phyloP scores from a whole-genome alignment of 2,888 invertebrate species.

The Tiphia femorata region DNA sequence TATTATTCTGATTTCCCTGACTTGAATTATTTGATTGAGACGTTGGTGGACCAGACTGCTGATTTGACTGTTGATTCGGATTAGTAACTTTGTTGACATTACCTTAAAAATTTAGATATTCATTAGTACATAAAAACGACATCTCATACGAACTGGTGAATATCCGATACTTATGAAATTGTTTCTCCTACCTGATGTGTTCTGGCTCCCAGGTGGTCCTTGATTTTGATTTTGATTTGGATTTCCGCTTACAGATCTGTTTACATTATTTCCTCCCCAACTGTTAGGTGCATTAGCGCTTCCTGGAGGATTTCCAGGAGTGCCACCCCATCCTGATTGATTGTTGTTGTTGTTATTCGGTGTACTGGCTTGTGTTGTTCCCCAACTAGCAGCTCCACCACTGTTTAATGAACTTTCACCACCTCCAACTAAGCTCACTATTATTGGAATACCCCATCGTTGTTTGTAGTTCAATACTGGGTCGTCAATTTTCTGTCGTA shows the following conservation, averaged over 20 bases:
- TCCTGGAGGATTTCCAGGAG: conserved; percentile 59
- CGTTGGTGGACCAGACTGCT: conserved; percentile 70
- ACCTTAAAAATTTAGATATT: conserved; percentile 32
- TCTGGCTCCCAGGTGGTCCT: conserved; percentile 58
- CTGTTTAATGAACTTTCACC: conserved; percentile 86
- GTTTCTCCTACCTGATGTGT: conserved; percentile 58
- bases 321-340: conserved; percentile 72
- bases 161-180: too few species aligned
- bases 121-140: too few species aligned
- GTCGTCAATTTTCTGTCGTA: conserved; percentile 25
- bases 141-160: too few species aligned
- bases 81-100: conserved; percentile 68
- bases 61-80: conserved; percentile 68
- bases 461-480: conserved; percentile 55
- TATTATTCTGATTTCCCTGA: conserved; percentile 59
- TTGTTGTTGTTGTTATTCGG: conserved; percentile 73
- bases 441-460: conserved; percentile 75
- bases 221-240: conserved; percentile 59
- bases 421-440: conserved; percentile 80
- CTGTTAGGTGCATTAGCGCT: conserved; percentile 56
- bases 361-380: conserved; percentile 79
- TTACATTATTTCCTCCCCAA: conserved; percentile 61
- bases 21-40: conserved; percentile 67
- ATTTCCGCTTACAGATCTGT: conserved; percentile 58
- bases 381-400: conserved; percentile 80